Evolutionary conservation across 2,113 vertebrate genomes (phyloP), one percentile per base, ranked within the genome.

Genomic region (Pseudopodoces humilis): DNA sequence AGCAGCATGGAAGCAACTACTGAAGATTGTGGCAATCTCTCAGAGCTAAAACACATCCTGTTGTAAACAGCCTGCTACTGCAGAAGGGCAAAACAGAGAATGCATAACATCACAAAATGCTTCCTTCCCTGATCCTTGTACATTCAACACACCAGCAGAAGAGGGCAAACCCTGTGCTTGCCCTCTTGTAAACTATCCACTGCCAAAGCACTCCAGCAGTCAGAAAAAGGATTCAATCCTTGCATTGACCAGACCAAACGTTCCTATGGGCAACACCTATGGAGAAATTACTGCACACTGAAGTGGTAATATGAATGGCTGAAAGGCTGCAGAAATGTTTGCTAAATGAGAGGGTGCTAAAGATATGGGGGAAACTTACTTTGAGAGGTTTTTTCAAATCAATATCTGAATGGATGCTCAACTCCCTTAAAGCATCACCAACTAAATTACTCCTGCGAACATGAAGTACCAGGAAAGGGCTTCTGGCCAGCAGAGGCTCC

Each of bases 321-420:
- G 37, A 64, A 80, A 88, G 47, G 49, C 47, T 79, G 15, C 10
- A 62, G 68, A 75, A 88, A 43, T 6, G 24, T 35, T 25, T 52
- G 31, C 37, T n/a, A 50, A 15, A 47, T 33, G 4, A 75, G 25
- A 28, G 15, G 13, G 30, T 35, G 47, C 7, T 64, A 44, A 81
- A 79, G 30, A 41, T 28, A 16, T 5, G 33, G 20, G 24, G 47
- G 46, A 71, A 67, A 80, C 98, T 98, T 96, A 99, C 99, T 98
- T 99, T 99, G 47, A 99, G 98, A 39, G 99, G 99, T 69, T 99
- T 99, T 97, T 99, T 99, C 94, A 99, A 98, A 96, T 99, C 99
- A 76, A 99, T 98, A 37, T 99, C 99, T n/a, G 99, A 99, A 96
- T 99, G 99, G 97, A 99, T 98, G 96, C 99, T 99, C 96, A 99